Evolutionary conservation across 2,888 invertebrate genomes (phyloP), one percentile per base, ranked within the genome.

Genomic region (Campoplex capitator): DNA sequence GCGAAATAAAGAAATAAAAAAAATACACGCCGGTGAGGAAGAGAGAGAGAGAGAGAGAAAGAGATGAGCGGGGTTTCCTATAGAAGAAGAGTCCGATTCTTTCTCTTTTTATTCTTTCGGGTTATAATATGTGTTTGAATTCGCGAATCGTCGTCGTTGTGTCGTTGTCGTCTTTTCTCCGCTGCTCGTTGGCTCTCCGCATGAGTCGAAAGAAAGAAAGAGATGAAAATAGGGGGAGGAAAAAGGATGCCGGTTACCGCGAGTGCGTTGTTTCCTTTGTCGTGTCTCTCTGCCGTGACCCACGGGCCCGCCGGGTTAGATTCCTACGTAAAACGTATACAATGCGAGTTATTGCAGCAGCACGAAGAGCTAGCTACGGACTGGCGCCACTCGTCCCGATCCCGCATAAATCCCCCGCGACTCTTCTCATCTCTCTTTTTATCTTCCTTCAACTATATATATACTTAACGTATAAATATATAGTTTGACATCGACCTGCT

Each of bases 281-380:
- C 91, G 91, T 92, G 89, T 91, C 89, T 91, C 89, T 91, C 90
- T 90, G 89, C 89, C 91, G 92, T 94, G 94, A 94, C 94, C 94
- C 92, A 91, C 91, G 90, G 91, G 92, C 91, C 92, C 92, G 92
- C 92, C 93, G 92, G 93, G 94, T 94, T 94, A 93, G 93, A 93
- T 94, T 93, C 93, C 93, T 93, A 92, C 92, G 92, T 91, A 90
- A 91, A 91, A 88, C 91, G 91, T 92, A 93, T 92, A 93, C 94
- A 94, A 94, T 94, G 93, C 93, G 92, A 94, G 94, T 94, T 94
- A 94, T 94, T 94, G 93, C 92, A 90, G 93, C 92, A 90, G 92
- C 92, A 93, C 91, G 91, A 89, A 73, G 76, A 80, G 87, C 90
- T 91, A 91, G 89, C 89, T 87, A 88, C 88, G 90, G 90, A 88